Conservation (phyloP, 2,888 invertebrate genomes). For the Aradus depressus region DNA sequence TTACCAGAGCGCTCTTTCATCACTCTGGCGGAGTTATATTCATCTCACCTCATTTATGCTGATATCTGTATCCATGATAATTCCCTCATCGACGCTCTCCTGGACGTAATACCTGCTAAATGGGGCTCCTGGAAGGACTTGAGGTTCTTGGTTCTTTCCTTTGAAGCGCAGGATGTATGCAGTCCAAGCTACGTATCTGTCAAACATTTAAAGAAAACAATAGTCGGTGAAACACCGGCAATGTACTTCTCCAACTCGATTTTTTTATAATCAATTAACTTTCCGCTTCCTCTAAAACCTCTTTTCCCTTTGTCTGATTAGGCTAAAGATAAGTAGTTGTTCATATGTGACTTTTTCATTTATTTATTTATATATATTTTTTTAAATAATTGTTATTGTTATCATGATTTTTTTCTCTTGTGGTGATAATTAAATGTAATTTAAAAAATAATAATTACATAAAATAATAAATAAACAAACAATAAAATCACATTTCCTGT, state of each 20-base stretch:
- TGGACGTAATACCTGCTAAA: conserved; percentile 71
- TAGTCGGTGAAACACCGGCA: background rate
- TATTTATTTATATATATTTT: background rate
- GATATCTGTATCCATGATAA: conserved; percentile 68
- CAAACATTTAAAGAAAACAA: conserved; percentile 6
- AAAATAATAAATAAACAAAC: too few species aligned
- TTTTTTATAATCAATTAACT: background rate
- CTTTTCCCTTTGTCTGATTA: too few species aligned
- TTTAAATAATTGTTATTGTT: too few species aligned
- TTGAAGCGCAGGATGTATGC: conserved; percentile 50
- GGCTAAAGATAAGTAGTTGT: too few species aligned
- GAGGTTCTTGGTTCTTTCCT: conserved; percentile 51
- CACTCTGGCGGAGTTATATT: too few species aligned
- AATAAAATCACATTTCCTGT: too few species aligned
- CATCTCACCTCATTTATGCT: conserved; percentile 54
- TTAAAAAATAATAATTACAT: too few species aligned
- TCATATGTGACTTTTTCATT: background rate
- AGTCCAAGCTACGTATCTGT: conserved; percentile 55
- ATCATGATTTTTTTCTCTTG: too few species aligned
- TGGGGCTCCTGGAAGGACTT: conserved; percentile 58
- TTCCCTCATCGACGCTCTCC: conserved; percentile 65
- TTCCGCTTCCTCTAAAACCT: too few species aligned
- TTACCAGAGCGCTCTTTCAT: too few species aligned
- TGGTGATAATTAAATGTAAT: too few species aligned
- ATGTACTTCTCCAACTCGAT: too few species aligned